A percentile compares a stretch with the other conserved stretches of the same genome.
These are phyloP conservation scores for Mythimna impura DNA, from an alignment of 2,888 invertebrate genomes.

Conservation along the genomic window DNA sequence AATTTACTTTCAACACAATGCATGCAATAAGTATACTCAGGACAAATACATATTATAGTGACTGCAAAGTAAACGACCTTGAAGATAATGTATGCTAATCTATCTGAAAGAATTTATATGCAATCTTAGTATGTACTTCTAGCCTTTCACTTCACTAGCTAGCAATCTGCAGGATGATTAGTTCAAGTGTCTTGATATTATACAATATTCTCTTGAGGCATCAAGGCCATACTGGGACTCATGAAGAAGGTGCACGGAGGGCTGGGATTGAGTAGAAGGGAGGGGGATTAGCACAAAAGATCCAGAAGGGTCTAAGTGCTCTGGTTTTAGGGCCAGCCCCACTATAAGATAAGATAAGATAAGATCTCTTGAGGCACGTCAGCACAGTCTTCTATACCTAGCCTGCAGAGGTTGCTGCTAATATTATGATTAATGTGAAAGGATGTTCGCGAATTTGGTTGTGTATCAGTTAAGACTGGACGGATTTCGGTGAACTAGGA, in stretches of 20 bases:
- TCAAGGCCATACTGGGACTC: too few relatives aligned
- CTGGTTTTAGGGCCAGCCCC: too few relatives aligned
- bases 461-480: background rate
- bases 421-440: too few relatives aligned
- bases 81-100: slow-evolving; percentile 23
- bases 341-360: too few relatives aligned
- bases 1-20: slow-evolving; percentile 10
- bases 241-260: too few relatives aligned
- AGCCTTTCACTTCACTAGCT: background rate
- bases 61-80: slow-evolving; percentile 18
- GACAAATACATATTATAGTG: slow-evolving; percentile 2
- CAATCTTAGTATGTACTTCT: background rate
- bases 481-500: background rate
- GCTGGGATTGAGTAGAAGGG: too few relatives aligned
- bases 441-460: background rate
- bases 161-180: background rate
- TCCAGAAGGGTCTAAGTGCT: too few relatives aligned
- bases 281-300: too few relatives aligned
- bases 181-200: background rate
- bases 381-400: background rate
- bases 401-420: background rate
- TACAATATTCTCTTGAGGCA: too few relatives aligned
- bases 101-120: background rate
- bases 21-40: background rate
- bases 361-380: background rate